phyloP scores from a whole-genome alignment of 1,140 invertebrate species.

The Cotesia vestalis region DNA sequence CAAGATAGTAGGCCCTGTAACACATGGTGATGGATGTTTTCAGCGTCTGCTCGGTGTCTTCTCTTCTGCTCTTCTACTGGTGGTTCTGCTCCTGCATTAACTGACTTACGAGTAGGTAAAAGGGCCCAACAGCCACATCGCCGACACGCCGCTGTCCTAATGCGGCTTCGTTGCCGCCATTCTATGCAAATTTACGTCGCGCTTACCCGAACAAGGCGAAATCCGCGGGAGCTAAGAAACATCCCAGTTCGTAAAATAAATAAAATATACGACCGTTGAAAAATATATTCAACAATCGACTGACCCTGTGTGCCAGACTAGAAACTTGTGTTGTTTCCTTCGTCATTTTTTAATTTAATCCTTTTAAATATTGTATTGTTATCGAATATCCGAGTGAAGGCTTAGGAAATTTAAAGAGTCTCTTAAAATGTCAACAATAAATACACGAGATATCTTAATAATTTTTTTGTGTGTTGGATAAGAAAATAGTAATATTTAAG shows the following conservation, averaged over 20 bases:
- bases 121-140: slow-evolving; percentile 41
- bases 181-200: slow-evolving; percentile 64
- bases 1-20: slow-evolving; percentile 55
- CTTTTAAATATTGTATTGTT: too few species aligned
- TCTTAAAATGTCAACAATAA: too few species aligned
- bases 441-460: too few species aligned
- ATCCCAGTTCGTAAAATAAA: not conserved
- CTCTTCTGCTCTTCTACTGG: too few species aligned
- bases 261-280: slow-evolving; percentile 2
- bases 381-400: too few species aligned
- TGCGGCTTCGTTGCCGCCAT: slow-evolving; percentile 53
- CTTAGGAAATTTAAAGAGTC: too few species aligned
- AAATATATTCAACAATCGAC: too few species aligned
- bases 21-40: slow-evolving; percentile 65
- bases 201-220: slow-evolving; percentile 47
- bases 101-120: slow-evolving; percentile 53
- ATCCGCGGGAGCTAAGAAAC: slow-evolving; percentile 4
- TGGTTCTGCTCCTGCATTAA: slow-evolving; percentile 53
- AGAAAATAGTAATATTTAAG: too few species aligned
- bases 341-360: too few species aligned
- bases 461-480: too few species aligned
- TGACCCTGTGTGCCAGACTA: too few species aligned
- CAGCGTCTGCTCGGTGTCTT: slow-evolving; percentile 64
- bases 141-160: slow-evolving; percentile 49
- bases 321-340: too few species aligned